Conservation (phyloP, 2,888 invertebrate species). For the Ormyrus pomaceus region DNA sequence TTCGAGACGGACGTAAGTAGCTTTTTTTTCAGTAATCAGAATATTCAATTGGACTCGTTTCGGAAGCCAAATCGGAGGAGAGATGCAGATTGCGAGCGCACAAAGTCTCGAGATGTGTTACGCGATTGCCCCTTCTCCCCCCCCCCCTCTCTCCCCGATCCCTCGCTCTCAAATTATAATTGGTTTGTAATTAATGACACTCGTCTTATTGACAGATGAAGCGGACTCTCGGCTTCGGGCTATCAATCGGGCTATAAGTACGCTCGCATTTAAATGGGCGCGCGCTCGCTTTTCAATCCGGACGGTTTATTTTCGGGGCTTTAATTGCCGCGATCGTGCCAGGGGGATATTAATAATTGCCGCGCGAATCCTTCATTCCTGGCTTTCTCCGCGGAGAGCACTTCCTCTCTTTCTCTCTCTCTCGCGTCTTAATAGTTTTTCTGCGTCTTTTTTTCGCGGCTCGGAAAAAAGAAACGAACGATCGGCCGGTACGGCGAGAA, state of each 20-base stretch:
- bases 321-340: conserved; percentile 46
- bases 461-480: too few species aligned
- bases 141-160: not conserved
- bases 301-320: conserved; percentile 38
- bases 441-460: not conserved
- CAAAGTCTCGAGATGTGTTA: conserved; percentile 38
- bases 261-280: conserved; percentile 37
- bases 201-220: conserved; percentile 66
- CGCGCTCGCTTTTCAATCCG: conserved; percentile 31
- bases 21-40: conserved; percentile 1
- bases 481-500: not conserved
- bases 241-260: conserved; percentile 49
- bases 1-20: not conserved
- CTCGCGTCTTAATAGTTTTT: conserved; percentile 34
- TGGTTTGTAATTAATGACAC: conserved; percentile 70
- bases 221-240: conserved; percentile 45
- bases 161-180: conserved; percentile 66
- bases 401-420: not conserved
- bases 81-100: conserved; percentile 24
- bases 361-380: conserved; percentile 37
- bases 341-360: conserved; percentile 46
- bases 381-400: conserved; percentile 29
- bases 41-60: conserved; percentile 31
- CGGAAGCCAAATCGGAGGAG: not conserved
- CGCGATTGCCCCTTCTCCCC: conserved; percentile 21